phyloP scores from a whole-genome alignment of 2,113 vertebrate species.

The Chaenogobius annularis region DNA sequence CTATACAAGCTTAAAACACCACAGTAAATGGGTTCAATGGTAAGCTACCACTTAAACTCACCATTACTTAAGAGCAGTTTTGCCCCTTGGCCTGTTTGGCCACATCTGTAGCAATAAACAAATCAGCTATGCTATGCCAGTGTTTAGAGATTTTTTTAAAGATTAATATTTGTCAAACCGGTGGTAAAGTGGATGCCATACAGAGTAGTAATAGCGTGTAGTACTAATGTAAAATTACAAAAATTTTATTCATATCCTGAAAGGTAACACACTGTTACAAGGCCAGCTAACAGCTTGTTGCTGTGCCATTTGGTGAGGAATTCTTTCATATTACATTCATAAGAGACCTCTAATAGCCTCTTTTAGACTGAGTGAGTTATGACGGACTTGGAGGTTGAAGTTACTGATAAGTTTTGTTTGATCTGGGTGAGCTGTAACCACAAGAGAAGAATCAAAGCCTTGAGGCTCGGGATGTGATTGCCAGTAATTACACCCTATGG shows the following conservation, averaged over 20 bases:
- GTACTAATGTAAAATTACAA: no score
- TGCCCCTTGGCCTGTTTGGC: no score
- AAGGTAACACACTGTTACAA: no score
- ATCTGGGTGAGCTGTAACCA: constrained; percentile 53
- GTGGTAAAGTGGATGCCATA: background rate
- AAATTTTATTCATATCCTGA: no score
- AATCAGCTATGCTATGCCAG: no score
- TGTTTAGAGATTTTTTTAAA: background rate
- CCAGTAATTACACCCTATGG: background rate
- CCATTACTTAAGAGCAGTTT: no score
- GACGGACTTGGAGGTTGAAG: constrained; percentile 28
- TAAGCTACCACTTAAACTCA: no score
- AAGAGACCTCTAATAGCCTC: constrained; percentile 27
- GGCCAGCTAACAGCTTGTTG: constrained; percentile 24
- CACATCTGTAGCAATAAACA: no score
- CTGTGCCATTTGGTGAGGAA: constrained; percentile 10
- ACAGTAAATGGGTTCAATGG: background rate
- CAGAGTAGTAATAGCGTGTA: no score
- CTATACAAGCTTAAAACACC: background rate
- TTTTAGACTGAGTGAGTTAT: constrained; percentile 48
- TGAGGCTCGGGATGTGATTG: constrained; percentile 30
- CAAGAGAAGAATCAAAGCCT: constrained; percentile 57
- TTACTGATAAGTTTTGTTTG: constrained; percentile 57
- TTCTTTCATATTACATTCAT: constrained; percentile 16
- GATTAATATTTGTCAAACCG: background rate